phyloP scores from a whole-genome alignment of 2,888 invertebrate species.

The Callinectes sapidus region DNA sequence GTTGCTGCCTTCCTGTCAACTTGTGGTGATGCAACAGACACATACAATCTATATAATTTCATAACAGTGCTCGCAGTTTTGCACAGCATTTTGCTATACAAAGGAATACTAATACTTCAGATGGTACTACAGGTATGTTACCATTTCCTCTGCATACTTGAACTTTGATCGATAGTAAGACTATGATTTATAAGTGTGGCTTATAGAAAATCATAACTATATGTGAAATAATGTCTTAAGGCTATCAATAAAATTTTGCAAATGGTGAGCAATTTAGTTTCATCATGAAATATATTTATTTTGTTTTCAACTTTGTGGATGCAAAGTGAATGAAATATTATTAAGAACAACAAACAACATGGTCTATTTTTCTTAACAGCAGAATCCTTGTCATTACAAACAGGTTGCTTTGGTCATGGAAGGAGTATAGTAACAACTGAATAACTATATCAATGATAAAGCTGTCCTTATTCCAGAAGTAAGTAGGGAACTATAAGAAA shows the following conservation, averaged over 20 bases:
- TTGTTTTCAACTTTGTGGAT: neutral
- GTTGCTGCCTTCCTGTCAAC: neutral
- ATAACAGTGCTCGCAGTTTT: neutral
- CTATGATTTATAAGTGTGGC: neutral
- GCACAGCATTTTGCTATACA: slow-evolving; percentile 5
- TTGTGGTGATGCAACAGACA: neutral
- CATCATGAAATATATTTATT: neutral
- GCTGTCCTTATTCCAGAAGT: neutral
- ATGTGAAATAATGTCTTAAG: neutral
- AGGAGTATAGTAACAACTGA: neutral
- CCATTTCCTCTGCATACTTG: neutral
- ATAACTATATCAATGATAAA: neutral
- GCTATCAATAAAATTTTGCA: neutral
- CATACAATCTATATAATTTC: neutral
- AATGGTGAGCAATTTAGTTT: neutral
- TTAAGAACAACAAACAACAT: neutral
- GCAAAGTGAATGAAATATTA: no score
- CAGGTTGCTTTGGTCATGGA: neutral
- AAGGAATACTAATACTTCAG: slow-evolving; percentile 31
- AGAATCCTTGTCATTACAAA: neutral
- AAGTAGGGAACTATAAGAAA: neutral
- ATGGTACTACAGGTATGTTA: neutral
- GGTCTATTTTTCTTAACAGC: neutral
- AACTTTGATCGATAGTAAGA: neutral
- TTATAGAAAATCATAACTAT: neutral